Evolutionary conservation across 1,140 invertebrate genomes (phyloP).

Genomic region (Popillia japonica): DNA sequence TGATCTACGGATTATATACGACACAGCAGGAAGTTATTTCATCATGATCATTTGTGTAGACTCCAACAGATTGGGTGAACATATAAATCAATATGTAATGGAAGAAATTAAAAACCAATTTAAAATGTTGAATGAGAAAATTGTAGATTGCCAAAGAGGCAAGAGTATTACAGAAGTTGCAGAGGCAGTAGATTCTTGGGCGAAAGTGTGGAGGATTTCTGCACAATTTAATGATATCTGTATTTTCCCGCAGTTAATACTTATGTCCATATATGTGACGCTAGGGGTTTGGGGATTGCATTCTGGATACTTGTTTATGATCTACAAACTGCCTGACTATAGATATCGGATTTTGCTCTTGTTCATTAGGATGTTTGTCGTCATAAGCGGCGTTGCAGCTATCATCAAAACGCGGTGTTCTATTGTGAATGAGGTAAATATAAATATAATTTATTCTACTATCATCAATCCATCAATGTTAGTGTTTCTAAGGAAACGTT

Average conservation of each 20-base stretch:
- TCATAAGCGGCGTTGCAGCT: too few species aligned
- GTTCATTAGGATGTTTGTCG: background rate
- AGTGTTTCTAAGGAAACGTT: too few species aligned
- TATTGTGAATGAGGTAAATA: too few species aligned
- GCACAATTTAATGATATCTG: background rate
- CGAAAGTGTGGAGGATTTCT: background rate
- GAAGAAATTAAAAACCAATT: background rate
- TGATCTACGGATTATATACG: background rate
- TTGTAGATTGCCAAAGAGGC: background rate
- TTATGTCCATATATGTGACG: background rate
- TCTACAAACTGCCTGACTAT: background rate
- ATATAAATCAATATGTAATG: background rate
- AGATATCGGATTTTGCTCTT: background rate
- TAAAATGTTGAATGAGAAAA: background rate
- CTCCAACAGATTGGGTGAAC: background rate
- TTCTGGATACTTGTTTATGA: background rate
- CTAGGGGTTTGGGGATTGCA: background rate
- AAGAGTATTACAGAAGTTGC: background rate
- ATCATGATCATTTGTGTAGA: background rate
- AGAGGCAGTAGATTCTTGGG: background rate
- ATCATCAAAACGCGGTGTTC: too few species aligned
- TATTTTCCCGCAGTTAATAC: background rate
- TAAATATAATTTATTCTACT: too few species aligned
- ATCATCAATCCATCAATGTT: too few species aligned
- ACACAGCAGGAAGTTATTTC: background rate